Conservation (phyloP, 1,140 invertebrate genomes). For the Nebria ingens region DNA sequence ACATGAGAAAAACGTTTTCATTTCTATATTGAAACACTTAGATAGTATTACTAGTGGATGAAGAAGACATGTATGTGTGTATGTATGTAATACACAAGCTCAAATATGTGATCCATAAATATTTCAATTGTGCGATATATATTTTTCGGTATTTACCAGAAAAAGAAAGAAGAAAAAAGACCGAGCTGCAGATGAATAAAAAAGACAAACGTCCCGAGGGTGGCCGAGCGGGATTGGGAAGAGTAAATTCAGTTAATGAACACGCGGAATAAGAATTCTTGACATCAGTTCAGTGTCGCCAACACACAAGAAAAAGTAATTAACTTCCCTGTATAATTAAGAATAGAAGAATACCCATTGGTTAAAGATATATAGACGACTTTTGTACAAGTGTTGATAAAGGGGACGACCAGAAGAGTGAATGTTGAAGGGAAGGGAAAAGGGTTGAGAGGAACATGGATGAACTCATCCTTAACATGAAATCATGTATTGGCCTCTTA, state of each 20-base stretch:
- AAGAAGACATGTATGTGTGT: no score
- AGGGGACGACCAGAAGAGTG: background rate
- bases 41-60: no score
- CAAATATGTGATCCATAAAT: no score
- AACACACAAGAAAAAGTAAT: slow-evolving; percentile 9
- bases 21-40: no score
- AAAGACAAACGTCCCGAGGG: background rate
- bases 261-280: slow-evolving; percentile 4
- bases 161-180: no score
- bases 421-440: background rate
- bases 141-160: no score
- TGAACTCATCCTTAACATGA: no score
- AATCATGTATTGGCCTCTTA: no score
- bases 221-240: background rate
- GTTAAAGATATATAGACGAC: background rate
- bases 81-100: no score
- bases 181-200: no score
- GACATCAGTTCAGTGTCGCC: slow-evolving; percentile 5
- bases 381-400: background rate
- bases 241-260: slow-evolving; percentile 7
- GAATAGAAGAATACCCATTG: slow-evolving; percentile 4
- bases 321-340: slow-evolving; percentile 7
- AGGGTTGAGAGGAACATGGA: background rate
- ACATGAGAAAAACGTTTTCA: no score
- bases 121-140: no score